Evolutionary conservation across 1,140 invertebrate species (phyloP).

Genomic region (Epicauta chinensis): DNA sequence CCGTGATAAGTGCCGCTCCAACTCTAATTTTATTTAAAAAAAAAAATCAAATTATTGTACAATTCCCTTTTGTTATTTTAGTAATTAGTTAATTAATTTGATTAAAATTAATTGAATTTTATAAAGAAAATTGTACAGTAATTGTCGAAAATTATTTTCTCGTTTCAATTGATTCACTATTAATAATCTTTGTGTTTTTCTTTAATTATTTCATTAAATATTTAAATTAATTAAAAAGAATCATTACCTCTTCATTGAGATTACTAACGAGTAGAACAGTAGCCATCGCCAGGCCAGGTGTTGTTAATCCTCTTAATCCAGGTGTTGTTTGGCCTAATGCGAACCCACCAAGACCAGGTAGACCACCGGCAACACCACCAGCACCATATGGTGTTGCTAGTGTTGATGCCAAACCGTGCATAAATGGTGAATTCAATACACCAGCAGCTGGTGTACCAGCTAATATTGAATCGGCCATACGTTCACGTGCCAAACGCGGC

Average conservation of each 20-base stretch:
- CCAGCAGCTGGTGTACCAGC: slow-evolving; percentile 57
- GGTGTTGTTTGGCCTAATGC: slow-evolving; percentile 62
- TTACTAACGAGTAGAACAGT: slow-evolving; percentile 85
- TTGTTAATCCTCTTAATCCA: slow-evolving; percentile 56
- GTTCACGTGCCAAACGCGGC: slow-evolving; percentile 41
- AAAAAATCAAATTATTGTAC: too few relatives aligned
- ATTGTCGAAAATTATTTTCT: too few relatives aligned
- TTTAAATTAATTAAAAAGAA: background rate
- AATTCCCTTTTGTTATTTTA: too few relatives aligned
- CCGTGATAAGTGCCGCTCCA: too few relatives aligned
- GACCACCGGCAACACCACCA: slow-evolving; percentile 59
- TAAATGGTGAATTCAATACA: slow-evolving; percentile 79
- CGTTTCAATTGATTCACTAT: too few relatives aligned
- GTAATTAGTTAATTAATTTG: background rate
- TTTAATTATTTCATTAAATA: too few relatives aligned
- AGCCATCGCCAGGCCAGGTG: slow-evolving; percentile 56
- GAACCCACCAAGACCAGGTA: slow-evolving; percentile 67
- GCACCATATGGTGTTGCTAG: slow-evolving; percentile 62
- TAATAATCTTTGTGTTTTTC: too few relatives aligned
- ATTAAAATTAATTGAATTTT: background rate
- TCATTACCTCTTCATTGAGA: slow-evolving; percentile 82
- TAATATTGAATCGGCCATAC: slow-evolving; percentile 41
- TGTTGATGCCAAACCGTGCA: slow-evolving; percentile 64
- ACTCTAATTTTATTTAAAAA: too few relatives aligned
- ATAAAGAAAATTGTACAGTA: too few relatives aligned